Conservation (phyloP, 2,113 vertebrate genomes). For the Nesoenas mayeri region DNA sequence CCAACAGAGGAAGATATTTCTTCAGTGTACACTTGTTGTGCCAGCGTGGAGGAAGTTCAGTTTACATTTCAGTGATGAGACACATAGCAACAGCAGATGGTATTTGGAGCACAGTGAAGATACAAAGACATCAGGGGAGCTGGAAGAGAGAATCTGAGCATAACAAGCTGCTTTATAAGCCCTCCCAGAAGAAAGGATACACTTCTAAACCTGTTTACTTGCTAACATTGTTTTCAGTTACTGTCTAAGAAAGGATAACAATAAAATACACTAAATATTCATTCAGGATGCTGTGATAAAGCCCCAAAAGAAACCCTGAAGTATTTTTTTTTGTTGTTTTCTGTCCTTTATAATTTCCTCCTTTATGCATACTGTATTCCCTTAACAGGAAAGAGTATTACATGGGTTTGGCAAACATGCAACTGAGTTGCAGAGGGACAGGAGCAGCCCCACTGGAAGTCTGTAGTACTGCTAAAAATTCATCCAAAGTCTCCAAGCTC, state of each 20-base stretch:
- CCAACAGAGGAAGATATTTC: not conserved
- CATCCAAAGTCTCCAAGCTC: not conserved
- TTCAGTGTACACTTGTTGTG: not conserved
- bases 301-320: not conserved
- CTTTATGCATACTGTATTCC: not conserved
- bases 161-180: constrained; percentile 2
- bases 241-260: not conserved
- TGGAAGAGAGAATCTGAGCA: constrained; percentile 1
- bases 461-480: not conserved
- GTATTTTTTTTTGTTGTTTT: not conserved
- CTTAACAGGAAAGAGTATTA: not conserved
- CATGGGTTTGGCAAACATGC: not conserved
- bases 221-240: not conserved
- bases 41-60: constrained; percentile 22
- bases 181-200: not conserved
- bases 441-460: not conserved
- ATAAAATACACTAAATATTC: not conserved
- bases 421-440: not conserved
- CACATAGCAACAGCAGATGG: constrained; percentile 53
- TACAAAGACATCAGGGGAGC: constrained; percentile 35
- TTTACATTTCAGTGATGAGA: constrained; percentile 40
- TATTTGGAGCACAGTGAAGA: constrained; percentile 17
- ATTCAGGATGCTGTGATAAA: not conserved
- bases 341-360: not conserved
- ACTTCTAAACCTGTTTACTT: not conserved